Conservation (phyloP, 2,113 vertebrate genomes). For the Plestiodon gilberti region DNA sequence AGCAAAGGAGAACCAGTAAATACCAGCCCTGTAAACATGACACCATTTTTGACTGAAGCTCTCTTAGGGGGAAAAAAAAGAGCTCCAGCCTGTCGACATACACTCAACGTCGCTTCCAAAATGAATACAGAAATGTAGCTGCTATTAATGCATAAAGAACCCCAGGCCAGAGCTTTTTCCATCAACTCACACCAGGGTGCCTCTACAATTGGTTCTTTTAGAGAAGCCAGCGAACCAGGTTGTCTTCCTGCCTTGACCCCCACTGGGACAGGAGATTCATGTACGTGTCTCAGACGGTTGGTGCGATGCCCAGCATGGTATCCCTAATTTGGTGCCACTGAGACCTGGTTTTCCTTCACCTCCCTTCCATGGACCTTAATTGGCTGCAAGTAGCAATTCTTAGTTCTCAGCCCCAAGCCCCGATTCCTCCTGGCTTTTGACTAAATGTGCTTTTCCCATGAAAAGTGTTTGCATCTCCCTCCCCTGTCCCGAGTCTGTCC, state of each 20-base stretch:
- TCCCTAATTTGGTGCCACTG: neutral
- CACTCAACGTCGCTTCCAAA: neutral
- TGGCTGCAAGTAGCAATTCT: neutral
- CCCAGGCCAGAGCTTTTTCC: neutral
- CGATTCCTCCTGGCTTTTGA: neutral
- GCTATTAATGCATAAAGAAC: neutral
- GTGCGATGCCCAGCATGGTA: neutral
- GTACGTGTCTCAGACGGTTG: neutral
- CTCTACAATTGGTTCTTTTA: slow-evolving; percentile 8
- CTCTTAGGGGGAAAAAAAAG: neutral
- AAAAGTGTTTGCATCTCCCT: accelerated
- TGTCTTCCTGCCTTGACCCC: neutral
- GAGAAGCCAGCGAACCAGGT: neutral
- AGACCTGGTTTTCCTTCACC: neutral
- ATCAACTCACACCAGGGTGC: neutral
- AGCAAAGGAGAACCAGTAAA: too few relatives aligned
- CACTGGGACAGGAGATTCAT: neutral
- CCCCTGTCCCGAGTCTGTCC: neutral
- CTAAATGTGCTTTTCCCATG: accelerated
- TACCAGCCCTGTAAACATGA: neutral
- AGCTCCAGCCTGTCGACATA: neutral
- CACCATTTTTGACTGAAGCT: neutral
- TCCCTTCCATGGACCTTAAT: neutral
- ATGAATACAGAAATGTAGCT: neutral
- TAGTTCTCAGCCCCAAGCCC: neutral